Conservation (phyloP, 2,113 vertebrate species). For the Apteryx owenii region DNA sequence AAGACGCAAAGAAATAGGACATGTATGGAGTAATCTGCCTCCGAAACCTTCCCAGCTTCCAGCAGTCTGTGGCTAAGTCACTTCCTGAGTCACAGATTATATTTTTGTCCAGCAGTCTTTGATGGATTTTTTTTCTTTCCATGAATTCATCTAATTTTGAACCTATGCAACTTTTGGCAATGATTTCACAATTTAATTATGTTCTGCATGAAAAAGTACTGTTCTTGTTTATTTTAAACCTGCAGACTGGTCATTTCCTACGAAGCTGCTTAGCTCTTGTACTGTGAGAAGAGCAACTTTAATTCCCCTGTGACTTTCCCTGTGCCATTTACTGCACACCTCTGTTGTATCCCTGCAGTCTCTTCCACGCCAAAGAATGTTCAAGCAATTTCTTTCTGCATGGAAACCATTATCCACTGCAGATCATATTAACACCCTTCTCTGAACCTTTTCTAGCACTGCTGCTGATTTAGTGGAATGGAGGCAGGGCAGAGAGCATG, state of each 20-base stretch:
- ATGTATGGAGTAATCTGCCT: background rate
- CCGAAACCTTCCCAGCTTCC: background rate
- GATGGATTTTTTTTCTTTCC: conserved; percentile 41
- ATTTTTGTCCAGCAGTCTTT: conserved; percentile 18
- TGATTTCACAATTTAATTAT: conserved; percentile 33
- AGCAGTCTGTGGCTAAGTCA: background rate
- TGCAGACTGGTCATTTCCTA: background rate
- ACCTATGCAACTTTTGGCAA: conserved; percentile 18
- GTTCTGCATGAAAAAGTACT: background rate
- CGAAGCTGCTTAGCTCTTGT: background rate
- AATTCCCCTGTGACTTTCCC: background rate
- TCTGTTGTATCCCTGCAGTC: background rate
- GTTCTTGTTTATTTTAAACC: conserved; percentile 35
- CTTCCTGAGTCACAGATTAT: conserved; percentile 33
- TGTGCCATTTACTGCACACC: background rate
- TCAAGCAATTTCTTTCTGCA: background rate
- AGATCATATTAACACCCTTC: background rate
- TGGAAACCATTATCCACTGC: background rate
- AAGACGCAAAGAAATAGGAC: background rate
- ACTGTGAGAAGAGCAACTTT: background rate
- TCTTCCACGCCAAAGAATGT: background rate
- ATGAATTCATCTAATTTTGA: conserved; percentile 61
- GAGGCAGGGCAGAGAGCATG: background rate
- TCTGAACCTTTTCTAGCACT: background rate
- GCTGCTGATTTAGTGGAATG: background rate